These are phyloP conservation scores for Oryzias melastigma DNA, from an alignment of 2,113 vertebrate species.

Conservation along the genomic window DNA sequence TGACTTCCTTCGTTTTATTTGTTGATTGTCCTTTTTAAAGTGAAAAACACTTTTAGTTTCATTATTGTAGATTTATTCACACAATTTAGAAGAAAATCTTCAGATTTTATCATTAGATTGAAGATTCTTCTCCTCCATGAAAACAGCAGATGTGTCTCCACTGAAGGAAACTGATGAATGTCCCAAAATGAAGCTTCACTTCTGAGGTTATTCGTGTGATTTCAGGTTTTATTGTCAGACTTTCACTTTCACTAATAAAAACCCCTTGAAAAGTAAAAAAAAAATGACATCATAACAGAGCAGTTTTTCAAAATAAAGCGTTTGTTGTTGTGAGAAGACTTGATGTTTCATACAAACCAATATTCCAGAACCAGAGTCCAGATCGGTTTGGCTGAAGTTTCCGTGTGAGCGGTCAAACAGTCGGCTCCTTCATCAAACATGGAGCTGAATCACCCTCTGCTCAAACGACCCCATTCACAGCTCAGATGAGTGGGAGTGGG, in stretches of 20 bases:
- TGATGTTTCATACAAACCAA: too few species aligned
- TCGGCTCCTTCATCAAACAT: conserved; percentile 18
- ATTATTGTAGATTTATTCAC: background rate
- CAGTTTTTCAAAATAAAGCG: too few species aligned
- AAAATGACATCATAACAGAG: too few species aligned
- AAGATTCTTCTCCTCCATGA: conserved; percentile 20
- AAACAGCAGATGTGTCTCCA: background rate
- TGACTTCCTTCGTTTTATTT: too few species aligned
- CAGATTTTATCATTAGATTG: background rate
- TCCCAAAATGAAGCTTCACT: conserved; percentile 6
- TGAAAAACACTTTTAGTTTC: too few species aligned
- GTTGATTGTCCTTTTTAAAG: too few species aligned
- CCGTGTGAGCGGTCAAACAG: background rate
- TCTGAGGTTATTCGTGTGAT: conserved; percentile 29
- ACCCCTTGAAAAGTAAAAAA: background rate
- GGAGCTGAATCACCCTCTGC: conserved; percentile 49
- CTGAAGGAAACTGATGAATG: conserved; percentile 11
- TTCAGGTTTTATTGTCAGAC: too few species aligned
- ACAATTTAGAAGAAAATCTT: background rate
- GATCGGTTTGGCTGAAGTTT: too few species aligned
- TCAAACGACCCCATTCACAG: conserved; percentile 70
- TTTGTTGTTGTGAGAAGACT: too few species aligned
- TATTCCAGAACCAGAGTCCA: too few species aligned
- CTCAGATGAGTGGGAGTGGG: conserved; percentile 28
- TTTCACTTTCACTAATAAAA: too few species aligned